These are phyloP conservation scores for Scelioninae gen. 1 DNA, from an alignment of 2,888 invertebrate genomes.

Conservation along the genomic window DNA sequence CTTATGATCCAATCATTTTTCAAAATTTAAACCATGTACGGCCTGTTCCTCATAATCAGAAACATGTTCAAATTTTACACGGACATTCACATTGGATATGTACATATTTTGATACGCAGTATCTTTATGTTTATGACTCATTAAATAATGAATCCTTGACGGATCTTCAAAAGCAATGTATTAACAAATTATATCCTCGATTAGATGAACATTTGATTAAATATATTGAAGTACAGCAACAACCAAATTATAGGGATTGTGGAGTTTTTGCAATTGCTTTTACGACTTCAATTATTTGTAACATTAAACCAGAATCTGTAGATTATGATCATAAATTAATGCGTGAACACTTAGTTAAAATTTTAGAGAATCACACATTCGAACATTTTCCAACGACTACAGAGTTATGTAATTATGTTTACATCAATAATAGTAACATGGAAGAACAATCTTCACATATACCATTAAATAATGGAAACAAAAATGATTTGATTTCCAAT, in stretches of 20 bases:
- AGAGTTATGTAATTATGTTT: no score
- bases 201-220: not conserved
- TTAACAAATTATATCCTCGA: no score
- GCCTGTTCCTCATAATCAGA: no score
- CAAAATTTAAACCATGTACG: conserved; percentile 1
- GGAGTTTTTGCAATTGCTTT: no score
- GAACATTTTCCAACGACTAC: no score
- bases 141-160: not conserved
- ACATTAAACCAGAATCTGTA: not conserved
- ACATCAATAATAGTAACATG: no score
- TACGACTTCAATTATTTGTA: not conserved
- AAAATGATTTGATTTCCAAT: no score
- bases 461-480: no score
- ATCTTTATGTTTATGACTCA: conserved; percentile 7
- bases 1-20: conserved; percentile 25
- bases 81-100: conserved; percentile 16
- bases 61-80: no score
- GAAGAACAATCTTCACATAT: no score
- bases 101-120: not conserved
- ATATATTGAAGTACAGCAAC: conserved; percentile 1
- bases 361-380: no score
- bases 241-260: not conserved
- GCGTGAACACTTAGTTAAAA: not conserved
- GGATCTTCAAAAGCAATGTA: not conserved
- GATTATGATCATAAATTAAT: not conserved